Conservation (phyloP, 2,797 vertebrate genomes). For the Gambelia wislizenii region DNA sequence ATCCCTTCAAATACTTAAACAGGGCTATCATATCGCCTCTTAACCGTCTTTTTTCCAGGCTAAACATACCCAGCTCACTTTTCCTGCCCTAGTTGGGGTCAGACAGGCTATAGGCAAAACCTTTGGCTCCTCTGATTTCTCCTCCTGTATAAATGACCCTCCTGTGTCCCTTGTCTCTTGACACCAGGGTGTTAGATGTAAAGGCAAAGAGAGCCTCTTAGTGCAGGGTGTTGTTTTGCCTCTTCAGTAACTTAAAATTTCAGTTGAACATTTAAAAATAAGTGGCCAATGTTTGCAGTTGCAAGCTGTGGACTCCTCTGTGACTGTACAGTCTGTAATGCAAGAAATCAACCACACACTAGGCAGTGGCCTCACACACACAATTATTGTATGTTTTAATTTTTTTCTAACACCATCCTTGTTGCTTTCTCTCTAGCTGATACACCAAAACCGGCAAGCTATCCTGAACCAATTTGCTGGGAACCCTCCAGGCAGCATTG, state of each 20-base stretch:
- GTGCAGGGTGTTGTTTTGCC: not conserved
- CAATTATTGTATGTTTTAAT: no score
- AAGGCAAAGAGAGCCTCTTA: not conserved
- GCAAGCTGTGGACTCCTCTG: not conserved
- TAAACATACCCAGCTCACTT: no score
- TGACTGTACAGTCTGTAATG: no score
- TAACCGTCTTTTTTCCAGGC: no score
- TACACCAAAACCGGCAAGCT: slow-evolving; percentile 89
- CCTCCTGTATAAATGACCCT: not conserved
- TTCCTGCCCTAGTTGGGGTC: not conserved
- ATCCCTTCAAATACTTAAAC: no score
- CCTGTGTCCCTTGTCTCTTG: not conserved
- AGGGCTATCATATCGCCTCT: no score
- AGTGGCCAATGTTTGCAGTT: no score
- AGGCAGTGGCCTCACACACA: not conserved
- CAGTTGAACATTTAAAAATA: no score
- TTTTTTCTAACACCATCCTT: not conserved
- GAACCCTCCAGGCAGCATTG: slow-evolving; percentile 83
- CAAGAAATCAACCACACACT: not conserved
- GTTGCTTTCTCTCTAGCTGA: slow-evolving; percentile 76
- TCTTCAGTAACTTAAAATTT: no score
- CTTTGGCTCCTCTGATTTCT: not conserved
- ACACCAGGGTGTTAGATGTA: not conserved
- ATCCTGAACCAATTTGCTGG: slow-evolving; percentile 88
- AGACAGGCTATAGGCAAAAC: no score